phyloP scores from a whole-genome alignment of 2,888 invertebrate species.

The Agrochola lychnidis region DNA sequence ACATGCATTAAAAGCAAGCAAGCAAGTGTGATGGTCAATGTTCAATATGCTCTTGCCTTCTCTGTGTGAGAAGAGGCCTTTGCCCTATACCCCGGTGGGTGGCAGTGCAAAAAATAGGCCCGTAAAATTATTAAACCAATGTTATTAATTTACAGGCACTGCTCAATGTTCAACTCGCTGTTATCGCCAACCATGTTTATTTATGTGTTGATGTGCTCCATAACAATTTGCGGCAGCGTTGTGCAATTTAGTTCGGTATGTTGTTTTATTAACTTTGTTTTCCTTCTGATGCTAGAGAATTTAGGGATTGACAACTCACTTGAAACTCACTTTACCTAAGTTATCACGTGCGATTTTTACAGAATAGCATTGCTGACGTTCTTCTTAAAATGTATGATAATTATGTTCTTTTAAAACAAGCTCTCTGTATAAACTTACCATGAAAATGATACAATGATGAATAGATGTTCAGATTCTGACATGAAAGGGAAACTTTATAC shows the following conservation, averaged over 20 bases:
- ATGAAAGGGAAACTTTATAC: neutral
- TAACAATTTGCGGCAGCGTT: conserved; percentile 81
- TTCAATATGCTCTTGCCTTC: neutral
- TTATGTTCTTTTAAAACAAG: neutral
- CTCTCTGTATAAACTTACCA: neutral
- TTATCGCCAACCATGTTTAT: conserved; percentile 81
- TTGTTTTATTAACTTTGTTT: conserved; percentile 17
- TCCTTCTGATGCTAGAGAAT: too few species aligned
- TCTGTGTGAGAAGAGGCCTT: neutral
- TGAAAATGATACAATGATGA: neutral
- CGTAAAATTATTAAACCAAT: neutral
- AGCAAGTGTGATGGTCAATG: neutral
- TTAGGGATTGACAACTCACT: too few species aligned
- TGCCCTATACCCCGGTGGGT: neutral
- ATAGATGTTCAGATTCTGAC: neutral
- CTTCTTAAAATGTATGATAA: neutral
- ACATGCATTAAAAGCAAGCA: too few species aligned
- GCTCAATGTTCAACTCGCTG: conserved; percentile 70
- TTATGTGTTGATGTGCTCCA: conserved; percentile 81
- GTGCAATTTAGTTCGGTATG: conserved; percentile 79
- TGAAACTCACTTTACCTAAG: too few species aligned
- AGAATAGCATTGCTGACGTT: too few species aligned
- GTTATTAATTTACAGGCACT: conserved; percentile 74
- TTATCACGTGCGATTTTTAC: too few species aligned
- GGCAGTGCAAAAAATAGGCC: neutral